Base-by-base conservation (phyloP, 2,888 invertebrate genomes). In the Tipula lateralis region DNA sequence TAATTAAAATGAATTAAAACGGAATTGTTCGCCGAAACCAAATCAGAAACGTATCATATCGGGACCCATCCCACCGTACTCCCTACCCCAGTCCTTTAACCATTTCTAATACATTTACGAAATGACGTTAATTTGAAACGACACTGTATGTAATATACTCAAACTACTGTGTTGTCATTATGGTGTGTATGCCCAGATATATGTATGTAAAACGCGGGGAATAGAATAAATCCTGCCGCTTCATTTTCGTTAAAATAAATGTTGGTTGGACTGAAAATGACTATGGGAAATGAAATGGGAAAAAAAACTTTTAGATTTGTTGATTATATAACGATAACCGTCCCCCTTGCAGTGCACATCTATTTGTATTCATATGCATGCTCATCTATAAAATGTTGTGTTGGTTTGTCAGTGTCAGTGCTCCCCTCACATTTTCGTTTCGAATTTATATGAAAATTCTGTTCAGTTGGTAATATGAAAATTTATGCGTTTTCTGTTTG, bases 301-400 rank as follows among this genome's bases (percentile, higher is more conserved):
- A 66, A 44, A 36, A 36, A 66, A 66, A 66, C 66, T 66, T 66
- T 66, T 66, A 24, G 66, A 66, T 66, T 66, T 66, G 66, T 24
- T 66, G 66, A 66, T 66, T 66, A 66, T 24, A 66, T 66, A 66
- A 24, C 66, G 66, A 66, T 66, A 66, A 66, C 66, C 66, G 66
- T 66, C 66, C 66, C 66, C 66, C 66, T 66, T 66, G 9, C 66
- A 66, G 24, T 66, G 66, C 66, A 24, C n/a, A 13, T 7, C 66
- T 66, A 24, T 66, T 66, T 66, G 9, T 66, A 66, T 66, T 66
- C 66, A 66, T 66, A 66, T 66, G 24, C 66, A 66, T 66, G 66
- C 66, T 66, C 66, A 66, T 66, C 66, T 13, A 66, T 24, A 66
- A n/a, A 24, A 66, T 66, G 24, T 66, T 66, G 66, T 66, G 66